A percentile compares a stretch with the other conserved stretches of the same genome.
These are phyloP conservation scores for Phytoseiulus persimilis DNA, from an alignment of 2,888 invertebrate genomes.

Conservation along the genomic window DNA sequence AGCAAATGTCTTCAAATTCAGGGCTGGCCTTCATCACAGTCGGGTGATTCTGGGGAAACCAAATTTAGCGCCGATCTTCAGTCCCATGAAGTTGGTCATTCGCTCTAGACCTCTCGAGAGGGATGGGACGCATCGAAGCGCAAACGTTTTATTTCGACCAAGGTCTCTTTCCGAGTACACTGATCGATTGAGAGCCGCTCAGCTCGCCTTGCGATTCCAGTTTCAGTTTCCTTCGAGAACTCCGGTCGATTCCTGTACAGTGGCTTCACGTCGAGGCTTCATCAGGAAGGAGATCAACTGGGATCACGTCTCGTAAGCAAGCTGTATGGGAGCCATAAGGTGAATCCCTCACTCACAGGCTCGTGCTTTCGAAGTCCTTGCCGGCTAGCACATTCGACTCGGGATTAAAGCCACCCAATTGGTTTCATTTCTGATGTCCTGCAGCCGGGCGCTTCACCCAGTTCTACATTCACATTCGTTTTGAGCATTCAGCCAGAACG, in stretches of 20 bases:
- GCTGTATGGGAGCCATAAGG: too few relatives aligned
- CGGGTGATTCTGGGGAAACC: neutral
- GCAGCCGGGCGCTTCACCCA: too few relatives aligned
- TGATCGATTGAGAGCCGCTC: neutral
- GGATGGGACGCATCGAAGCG: neutral
- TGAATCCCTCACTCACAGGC: too few relatives aligned
- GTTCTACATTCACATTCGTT: too few relatives aligned
- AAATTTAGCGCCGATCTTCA: neutral
- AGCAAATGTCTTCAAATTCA: neutral
- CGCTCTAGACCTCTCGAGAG: neutral
- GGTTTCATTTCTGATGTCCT: too few relatives aligned
- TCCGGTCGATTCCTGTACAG: neutral
- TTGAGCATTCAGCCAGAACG: too few relatives aligned
- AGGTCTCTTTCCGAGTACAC: neutral
- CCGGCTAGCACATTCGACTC: too few relatives aligned
- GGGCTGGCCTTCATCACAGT: neutral
- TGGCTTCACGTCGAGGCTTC: neutral
- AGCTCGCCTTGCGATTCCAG: neutral
- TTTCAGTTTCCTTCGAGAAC: neutral
- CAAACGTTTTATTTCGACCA: neutral
- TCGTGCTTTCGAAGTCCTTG: too few relatives aligned
- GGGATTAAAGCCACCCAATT: too few relatives aligned
- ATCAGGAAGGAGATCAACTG: too few relatives aligned
- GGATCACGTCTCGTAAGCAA: too few relatives aligned
- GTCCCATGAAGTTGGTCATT: neutral